Base-by-base conservation (phyloP, 2,113 vertebrate species). In the Percina caprodes region DNA sequence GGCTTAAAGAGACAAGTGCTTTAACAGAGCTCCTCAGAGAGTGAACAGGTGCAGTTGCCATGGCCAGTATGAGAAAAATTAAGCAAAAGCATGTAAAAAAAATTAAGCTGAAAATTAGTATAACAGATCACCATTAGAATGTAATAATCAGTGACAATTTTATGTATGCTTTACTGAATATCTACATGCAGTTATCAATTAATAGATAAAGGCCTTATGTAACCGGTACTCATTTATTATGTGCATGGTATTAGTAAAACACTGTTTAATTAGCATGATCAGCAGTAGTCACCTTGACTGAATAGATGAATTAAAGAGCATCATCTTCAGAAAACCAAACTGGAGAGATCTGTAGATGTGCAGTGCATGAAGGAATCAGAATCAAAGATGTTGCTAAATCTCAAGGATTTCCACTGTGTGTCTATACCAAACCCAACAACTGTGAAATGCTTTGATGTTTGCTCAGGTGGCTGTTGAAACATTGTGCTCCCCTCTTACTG, bases 391-490 rank as follows among this genome's bases (percentile, higher is more conserved):
- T 52, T 42, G 24, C 74, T 70, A 52, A 83, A 85, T 74, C 86
- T 83, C 26, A 33, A 85, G 73, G 85, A 84, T 87, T 81, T 77
- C 51, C 46, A 21, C 54, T 30, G 51, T 60, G 84, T 79, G 82
- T 83, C 79, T 11, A 49, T 10, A 83, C 35, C 71, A 62, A 75
- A 73, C 56, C 58, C 69, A 69, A 23, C 82, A 52, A 87, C 76
- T 74, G 69, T 59, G 67, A 85, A 67, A 74, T 3, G 56, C 59
- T 82, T 71, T 63, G 63, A 76, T 86, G 84, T 86, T 87, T 90
- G 74, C 60, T 77, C 86, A 90, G 80, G 77, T 85, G 80, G 60
- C 84, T 74, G 65, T 60, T 74, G 69, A 76, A 88, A 85, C 86
- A 81, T 80, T 60, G 59, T 62, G 75, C 60, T 68, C 11, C 45